phyloP scores from a whole-genome alignment of 2,888 invertebrate species.

The Melanostoma scalare region DNA sequence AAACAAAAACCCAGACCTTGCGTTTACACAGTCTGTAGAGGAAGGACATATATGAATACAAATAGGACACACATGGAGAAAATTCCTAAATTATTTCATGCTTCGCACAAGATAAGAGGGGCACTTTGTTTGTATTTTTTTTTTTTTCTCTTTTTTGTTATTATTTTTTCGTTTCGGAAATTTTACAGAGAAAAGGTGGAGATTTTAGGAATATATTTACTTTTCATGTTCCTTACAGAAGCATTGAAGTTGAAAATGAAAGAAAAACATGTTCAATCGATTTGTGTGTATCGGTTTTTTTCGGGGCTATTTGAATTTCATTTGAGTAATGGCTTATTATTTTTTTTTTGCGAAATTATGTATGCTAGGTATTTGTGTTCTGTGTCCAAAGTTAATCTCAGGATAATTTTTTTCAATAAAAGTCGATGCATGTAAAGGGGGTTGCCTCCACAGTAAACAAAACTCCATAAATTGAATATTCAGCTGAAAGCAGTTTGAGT shows the following conservation, averaged over 20 bases:
- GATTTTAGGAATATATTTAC: constrained; percentile 48
- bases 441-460: no score
- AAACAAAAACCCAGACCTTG: constrained; percentile 25
- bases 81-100: constrained; percentile 62
- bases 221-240: constrained; percentile 33
- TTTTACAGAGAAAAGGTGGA: constrained; percentile 3
- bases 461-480: no score
- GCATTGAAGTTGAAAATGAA: constrained; percentile 66
- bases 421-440: no score
- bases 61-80: constrained; percentile 47
- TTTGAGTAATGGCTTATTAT: no score
- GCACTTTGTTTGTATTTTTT: constrained; percentile 40
- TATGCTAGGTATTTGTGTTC: no score
- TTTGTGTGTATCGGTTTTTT: constrained; percentile 6
- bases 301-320: not conserved
- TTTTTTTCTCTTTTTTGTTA: constrained; percentile 13
- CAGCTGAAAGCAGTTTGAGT: no score
- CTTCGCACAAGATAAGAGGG: constrained; percentile 49
- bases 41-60: constrained; percentile 37
- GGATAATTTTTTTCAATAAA: no score
- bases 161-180: constrained; percentile 41
- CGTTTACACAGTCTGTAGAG: constrained; percentile 31
- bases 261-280: constrained; percentile 57
- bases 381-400: no score
- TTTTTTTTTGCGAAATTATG: no score